phyloP scores from a whole-genome alignment of 2,888 invertebrate species.

The Ophioninae sp. region DNA sequence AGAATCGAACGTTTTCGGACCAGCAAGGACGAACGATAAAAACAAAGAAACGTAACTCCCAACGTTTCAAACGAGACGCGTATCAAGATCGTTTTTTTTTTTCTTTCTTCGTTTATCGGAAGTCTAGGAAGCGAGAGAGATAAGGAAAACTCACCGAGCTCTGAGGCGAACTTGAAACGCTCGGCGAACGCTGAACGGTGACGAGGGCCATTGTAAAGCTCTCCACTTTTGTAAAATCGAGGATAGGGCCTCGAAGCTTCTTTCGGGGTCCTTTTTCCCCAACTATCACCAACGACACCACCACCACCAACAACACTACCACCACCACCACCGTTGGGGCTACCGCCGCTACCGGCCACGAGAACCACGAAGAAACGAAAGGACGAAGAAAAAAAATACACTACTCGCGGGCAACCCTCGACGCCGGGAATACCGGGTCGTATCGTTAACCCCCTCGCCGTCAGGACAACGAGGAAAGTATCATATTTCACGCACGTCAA shows the following conservation, averaged over 20 bases:
- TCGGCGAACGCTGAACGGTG: slow-evolving; percentile 88
- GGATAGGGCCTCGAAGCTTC: slow-evolving; percentile 46
- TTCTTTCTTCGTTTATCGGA: neutral
- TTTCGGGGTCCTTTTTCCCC: slow-evolving; percentile 37
- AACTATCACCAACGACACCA: neutral
- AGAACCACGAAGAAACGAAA: slow-evolving; percentile 50
- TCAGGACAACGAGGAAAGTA: slow-evolving; percentile 73
- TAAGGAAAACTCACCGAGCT: slow-evolving; percentile 82
- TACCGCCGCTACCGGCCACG: slow-evolving; percentile 33
- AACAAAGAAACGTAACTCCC: slow-evolving; percentile 16
- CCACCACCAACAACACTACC: neutral
- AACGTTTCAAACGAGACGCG: slow-evolving; percentile 13
- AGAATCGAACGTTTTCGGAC: neutral
- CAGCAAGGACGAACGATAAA: slow-evolving; percentile 30
- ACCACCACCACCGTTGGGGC: slow-evolving; percentile 26
- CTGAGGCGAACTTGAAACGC: slow-evolving; percentile 86
- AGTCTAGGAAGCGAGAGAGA: neutral
- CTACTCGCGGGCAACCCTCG: slow-evolving; percentile 66
- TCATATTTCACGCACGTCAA: slow-evolving; percentile 78
- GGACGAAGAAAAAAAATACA: slow-evolving; percentile 73
- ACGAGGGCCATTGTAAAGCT: slow-evolving; percentile 85
- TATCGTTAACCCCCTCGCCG: slow-evolving; percentile 71
- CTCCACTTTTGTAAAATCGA: slow-evolving; percentile 64
- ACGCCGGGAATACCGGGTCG: slow-evolving; percentile 68
- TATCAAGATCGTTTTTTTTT: slow-evolving; percentile 8